Evolutionary conservation across 1,140 invertebrate genomes (phyloP), one percentile per base, ranked within the genome.

Genomic region (Lordiphosa mommai): DNA sequence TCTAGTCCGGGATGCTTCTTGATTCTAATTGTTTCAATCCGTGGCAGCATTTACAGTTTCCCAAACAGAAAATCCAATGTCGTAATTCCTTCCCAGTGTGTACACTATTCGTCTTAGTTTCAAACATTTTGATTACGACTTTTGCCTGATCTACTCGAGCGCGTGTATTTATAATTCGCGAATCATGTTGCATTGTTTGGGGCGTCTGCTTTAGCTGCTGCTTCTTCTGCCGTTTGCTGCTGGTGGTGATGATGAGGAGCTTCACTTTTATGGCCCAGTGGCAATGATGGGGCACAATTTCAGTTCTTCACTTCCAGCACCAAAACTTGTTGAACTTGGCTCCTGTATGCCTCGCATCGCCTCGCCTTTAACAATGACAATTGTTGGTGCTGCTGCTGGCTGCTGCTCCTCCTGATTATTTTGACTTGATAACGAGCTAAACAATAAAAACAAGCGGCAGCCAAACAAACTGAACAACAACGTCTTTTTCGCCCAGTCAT

Each of bases 351-450:
- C 59, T 65, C 51, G 53, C 56, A 20, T 33, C 13, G 29, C 57
- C 56, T 77, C 55, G 58, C 47, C 72, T 61, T 84, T 84, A 84
- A 84, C 77, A 84, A 84, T 84, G 77, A 84, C 77, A 84, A 84
- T 84, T 84, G 79, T 84, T 84, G 77, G 79, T 61, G 32, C 47
- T 48, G 46, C 32, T 41, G 16, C n/a, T 41, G 40, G 47, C 47
- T 3, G 27, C 29, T 36, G 51, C 72, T 52, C 57, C 56, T 73
- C 68, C 79, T 86, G 82, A 86, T 86, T 86, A 86, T 86, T 86
- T 86, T 86, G 82, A 86, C 82, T 86, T 86, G 80, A 86, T 86
- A 86, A 86, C 82, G 82, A 86, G 82, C 82, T 86, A 72, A 86
- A 86, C 82, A 86, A 86, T 86, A 82, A 82, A 85, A 79, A 79